Conservation (phyloP, 2,113 vertebrate species). For the Cyphotilapia sp. region DNA sequence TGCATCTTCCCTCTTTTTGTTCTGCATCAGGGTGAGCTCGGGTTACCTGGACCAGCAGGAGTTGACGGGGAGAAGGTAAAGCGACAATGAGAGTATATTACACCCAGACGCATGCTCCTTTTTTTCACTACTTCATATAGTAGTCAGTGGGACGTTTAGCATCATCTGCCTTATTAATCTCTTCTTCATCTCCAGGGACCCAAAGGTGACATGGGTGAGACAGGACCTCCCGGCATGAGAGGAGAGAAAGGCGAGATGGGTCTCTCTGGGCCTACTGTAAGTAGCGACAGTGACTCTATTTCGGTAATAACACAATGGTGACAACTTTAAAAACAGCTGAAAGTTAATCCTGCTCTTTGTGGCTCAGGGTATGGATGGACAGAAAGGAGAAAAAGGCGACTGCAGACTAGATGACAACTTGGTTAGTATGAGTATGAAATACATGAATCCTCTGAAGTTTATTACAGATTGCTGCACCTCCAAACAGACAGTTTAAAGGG, state of each 20-base stretch:
- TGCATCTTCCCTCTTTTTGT: not conserved
- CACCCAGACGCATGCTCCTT: not conserved
- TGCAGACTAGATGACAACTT: slow-evolving; percentile 81
- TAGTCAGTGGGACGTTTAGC: not conserved
- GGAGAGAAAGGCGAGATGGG: slow-evolving; percentile 90
- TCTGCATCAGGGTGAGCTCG: slow-evolving; percentile 81
- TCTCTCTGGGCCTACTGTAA: slow-evolving; percentile 78
- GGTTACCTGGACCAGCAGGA: slow-evolving; percentile 82
- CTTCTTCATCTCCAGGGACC: slow-evolving; percentile 70
- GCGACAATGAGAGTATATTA: not conserved
- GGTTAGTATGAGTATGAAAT: slow-evolving; percentile 72
- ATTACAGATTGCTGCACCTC: not conserved
- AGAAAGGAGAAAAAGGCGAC: slow-evolving; percentile 86
- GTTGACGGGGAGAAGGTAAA: slow-evolving; percentile 84
- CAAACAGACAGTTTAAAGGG: not conserved
- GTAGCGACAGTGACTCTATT: slow-evolving; percentile 24
- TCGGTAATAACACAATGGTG: not conserved
- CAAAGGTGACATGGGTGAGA: slow-evolving; percentile 80
- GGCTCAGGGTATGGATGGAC: slow-evolving; percentile 80
- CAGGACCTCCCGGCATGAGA: slow-evolving; percentile 69
- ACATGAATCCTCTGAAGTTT: not conserved
- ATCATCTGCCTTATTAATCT: not conserved
- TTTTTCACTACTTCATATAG: not conserved
- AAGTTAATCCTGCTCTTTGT: not conserved
- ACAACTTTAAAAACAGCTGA: not conserved